phyloP scores from a whole-genome alignment of 2,113 vertebrate genomes.

The Crotophaga sulcirostris region DNA sequence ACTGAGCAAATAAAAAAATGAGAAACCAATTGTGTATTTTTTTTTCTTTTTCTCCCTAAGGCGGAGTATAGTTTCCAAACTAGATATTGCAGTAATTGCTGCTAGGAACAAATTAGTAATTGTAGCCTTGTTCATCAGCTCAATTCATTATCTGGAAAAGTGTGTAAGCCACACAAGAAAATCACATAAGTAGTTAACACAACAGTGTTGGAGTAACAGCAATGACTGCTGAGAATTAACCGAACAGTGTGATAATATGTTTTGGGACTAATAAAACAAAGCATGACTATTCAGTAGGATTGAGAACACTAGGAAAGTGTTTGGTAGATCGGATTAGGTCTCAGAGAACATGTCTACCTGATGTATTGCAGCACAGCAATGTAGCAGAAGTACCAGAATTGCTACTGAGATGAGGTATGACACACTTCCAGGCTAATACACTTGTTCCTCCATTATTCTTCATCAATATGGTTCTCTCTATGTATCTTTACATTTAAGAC shows the following conservation, averaged over 20 bases:
- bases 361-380: not conserved
- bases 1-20: not conserved
- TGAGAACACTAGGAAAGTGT: not conserved
- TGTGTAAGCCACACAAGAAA: not conserved
- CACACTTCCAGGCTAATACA: not conserved
- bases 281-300: not conserved
- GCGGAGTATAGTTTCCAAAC: not conserved
- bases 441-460: not conserved
- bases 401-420: not conserved
- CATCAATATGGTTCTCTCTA: not conserved
- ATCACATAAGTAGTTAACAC: not conserved
- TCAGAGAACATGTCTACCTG: not conserved
- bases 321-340: not conserved
- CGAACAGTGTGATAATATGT: not conserved
- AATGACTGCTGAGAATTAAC: not conserved
- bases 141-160: not conserved
- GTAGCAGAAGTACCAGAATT: not conserved
- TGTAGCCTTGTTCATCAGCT: not conserved
- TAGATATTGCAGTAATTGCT: not conserved
- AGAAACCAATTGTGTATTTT: not conserved
- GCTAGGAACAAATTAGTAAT: not conserved
- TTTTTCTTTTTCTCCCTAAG: not conserved
- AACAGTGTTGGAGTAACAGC: not conserved
- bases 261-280: constrained; percentile 18
- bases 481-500: not conserved